Conservation (phyloP, 2,797 vertebrate genomes). For the Gallinago solitaria region DNA sequence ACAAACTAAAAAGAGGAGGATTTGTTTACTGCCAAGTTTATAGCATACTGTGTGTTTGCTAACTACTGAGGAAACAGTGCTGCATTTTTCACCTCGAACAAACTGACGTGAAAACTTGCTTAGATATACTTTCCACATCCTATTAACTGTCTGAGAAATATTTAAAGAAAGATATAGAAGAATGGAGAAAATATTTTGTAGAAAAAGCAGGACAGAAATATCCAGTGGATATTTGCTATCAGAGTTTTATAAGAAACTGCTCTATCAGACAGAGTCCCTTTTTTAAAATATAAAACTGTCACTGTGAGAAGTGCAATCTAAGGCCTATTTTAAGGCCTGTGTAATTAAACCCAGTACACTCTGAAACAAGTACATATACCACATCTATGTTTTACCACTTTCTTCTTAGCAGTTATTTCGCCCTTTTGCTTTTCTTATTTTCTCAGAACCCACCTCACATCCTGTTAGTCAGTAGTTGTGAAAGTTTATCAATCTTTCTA, state of each 20-base stretch:
- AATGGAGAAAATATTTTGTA: not conserved
- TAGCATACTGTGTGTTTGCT: not conserved
- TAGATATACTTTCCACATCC: not conserved
- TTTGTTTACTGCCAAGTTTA: not conserved
- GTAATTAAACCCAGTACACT: not conserved
- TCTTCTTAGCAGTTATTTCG: not conserved
- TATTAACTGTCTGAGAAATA: not conserved
- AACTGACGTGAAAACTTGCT: not conserved
- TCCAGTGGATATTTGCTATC: not conserved
- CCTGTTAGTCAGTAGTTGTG: not conserved
- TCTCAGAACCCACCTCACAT: not conserved
- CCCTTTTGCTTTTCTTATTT: not conserved
- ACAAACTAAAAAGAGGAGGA: not conserved
- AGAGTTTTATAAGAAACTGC: not conserved
- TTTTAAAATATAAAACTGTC: not conserved
- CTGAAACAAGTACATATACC: not conserved
- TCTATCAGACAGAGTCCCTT: not conserved
- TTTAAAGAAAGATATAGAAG: not conserved
- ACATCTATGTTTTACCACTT: not conserved
- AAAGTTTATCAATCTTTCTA: not conserved
- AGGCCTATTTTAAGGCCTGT: not conserved
- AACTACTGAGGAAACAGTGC: not conserved
- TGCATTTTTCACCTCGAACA: not conserved
- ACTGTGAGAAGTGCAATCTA: not conserved
- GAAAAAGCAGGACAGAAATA: not conserved